These are phyloP conservation scores for Ailurus styani DNA, from an alignment of 2,113 vertebrate species.

Conservation along the genomic window DNA sequence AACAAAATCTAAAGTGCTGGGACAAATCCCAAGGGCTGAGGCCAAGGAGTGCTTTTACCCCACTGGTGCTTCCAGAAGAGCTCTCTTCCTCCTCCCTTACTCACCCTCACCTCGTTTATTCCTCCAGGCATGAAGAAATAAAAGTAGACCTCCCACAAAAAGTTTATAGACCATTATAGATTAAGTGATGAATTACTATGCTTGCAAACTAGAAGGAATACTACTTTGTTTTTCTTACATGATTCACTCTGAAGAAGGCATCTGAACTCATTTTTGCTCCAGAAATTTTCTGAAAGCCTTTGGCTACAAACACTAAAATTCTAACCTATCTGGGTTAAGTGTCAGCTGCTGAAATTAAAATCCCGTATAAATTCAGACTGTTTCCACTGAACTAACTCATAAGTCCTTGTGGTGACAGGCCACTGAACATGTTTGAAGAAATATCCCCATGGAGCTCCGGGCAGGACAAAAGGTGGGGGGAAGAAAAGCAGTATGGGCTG, in stretches of 20 bases:
- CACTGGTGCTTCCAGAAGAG: not conserved
- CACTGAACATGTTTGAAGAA: conserved; percentile 30
- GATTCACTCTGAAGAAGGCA: conserved; percentile 35
- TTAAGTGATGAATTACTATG: not conserved
- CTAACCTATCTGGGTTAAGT: conserved; percentile 42
- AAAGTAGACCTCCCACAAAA: not conserved
- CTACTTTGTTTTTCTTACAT: not conserved
- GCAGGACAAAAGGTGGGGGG: not conserved
- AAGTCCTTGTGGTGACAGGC: conserved; percentile 26
- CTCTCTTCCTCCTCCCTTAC: not conserved
- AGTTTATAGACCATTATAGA: not conserved
- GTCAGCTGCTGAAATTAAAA: conserved; percentile 54
- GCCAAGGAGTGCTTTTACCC: not conserved
- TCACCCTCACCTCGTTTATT: not conserved
- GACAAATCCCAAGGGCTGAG: not conserved
- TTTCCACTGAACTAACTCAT: conserved; percentile 52
- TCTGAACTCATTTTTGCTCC: conserved; percentile 33
- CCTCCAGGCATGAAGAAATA: not conserved
- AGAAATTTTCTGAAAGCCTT: conserved; percentile 45
- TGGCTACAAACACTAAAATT: conserved; percentile 21
- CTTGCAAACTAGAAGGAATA: conserved; percentile 24
- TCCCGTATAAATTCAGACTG: conserved; percentile 30
- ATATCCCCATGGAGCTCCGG: not conserved
- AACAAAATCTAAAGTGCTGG: not conserved
- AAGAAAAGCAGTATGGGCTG: not conserved